Evolutionary conservation across 1,140 invertebrate species (phyloP).

Genomic region (Trichomalopsis sarcophagae): DNA sequence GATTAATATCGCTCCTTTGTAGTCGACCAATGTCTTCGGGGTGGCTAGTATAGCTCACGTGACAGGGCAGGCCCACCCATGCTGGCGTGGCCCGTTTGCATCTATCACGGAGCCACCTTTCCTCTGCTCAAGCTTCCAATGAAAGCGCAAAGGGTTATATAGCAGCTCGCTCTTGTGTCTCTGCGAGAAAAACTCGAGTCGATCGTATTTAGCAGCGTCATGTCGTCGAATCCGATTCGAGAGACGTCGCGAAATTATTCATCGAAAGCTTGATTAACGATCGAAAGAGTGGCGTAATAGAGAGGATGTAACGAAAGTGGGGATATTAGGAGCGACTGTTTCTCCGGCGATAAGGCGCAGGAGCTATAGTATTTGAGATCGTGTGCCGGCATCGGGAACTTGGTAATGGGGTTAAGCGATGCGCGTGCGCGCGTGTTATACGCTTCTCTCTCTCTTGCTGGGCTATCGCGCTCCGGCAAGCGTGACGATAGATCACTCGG

Average conservation of each 20-base stretch:
- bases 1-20: background rate
- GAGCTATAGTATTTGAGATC: slow-evolving; percentile 59
- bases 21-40: slow-evolving; percentile 69
- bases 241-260: background rate
- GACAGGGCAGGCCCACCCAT: slow-evolving; percentile 73
- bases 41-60: slow-evolving; percentile 70
- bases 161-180: slow-evolving; percentile 59
- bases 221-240: background rate
- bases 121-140: slow-evolving; percentile 68
- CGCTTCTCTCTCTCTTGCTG: background rate
- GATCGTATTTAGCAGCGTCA: background rate
- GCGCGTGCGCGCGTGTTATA: background rate
- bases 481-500: slow-evolving; percentile 67
- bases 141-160: slow-evolving; percentile 66
- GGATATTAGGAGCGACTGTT: slow-evolving; percentile 1
- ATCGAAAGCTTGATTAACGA: background rate
- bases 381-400: slow-evolving; percentile 68
- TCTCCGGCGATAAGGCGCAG: slow-evolving; percentile 4
- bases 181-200: slow-evolving; percentile 60
- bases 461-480: slow-evolving; percentile 63
- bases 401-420: slow-evolving; percentile 65
- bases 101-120: slow-evolving; percentile 74
- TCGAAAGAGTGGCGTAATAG: background rate
- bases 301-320: background rate
- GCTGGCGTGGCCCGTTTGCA: slow-evolving; percentile 72